Conservation (phyloP, 2,113 vertebrate species). For the Leuciscus idus region DNA sequence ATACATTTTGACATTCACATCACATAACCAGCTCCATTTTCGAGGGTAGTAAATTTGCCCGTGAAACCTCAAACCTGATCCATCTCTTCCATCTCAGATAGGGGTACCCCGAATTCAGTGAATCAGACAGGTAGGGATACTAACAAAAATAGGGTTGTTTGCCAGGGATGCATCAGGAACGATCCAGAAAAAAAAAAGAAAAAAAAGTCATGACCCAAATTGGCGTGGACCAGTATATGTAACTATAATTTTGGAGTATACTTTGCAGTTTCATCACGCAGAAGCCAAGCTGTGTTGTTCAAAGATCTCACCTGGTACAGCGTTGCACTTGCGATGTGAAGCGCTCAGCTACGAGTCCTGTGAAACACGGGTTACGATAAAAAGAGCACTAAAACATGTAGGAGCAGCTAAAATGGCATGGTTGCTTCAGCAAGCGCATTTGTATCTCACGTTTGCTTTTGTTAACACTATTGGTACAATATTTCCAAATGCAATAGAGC, state of each 20-base stretch:
- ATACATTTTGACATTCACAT: background rate
- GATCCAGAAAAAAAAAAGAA: no score
- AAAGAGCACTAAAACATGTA: background rate
- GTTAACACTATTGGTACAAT: background rate
- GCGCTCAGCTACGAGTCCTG: background rate
- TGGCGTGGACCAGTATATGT: no score
- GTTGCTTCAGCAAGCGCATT: background rate
- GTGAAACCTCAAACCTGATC: no score
- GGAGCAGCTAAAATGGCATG: background rate
- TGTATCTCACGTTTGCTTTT: background rate
- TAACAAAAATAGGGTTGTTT: no score
- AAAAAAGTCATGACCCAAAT: no score
- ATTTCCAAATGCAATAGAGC: background rate
- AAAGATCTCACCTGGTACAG: background rate
- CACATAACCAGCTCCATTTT: background rate
- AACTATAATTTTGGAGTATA: no score
- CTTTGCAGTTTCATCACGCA: no score
- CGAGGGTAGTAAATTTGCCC: background rate
- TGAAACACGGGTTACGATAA: background rate
- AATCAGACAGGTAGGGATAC: no score
- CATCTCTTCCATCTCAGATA: no score
- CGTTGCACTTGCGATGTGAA: background rate
- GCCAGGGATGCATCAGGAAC: no score
- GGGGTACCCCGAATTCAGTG: no score
- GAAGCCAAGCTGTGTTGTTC: no score